Base-by-base conservation (phyloP, 2,888 invertebrate genomes). In the Colostygia pectinataria region DNA sequence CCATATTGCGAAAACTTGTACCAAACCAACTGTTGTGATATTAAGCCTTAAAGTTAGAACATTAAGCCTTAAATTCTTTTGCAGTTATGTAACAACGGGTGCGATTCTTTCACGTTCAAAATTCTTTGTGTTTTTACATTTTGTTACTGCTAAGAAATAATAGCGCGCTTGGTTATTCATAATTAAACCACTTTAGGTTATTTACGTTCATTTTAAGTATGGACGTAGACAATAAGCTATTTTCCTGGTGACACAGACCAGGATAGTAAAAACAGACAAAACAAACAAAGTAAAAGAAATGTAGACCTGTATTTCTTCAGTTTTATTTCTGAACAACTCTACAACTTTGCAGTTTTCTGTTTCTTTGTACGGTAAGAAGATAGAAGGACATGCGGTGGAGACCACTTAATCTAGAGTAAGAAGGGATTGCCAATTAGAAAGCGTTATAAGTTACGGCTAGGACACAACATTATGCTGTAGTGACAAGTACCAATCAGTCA, bases 1-100 rank as follows among this genome's bases (percentile, higher is more conserved):
- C 69, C 73, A 71, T 81, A 81, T 82, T 80, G 78, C 71, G 70
- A 74, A 79, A 83, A 81, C 74, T 82, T 78, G 68, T 61, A 63
- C 54, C 10, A 57, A 63, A 64, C 58, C 52, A 60, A 58, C 61
- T 62, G 66, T 62, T 68, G 57, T 68, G 45, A 73, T 67, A 77
- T 70, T 71, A 68, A 69, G 73, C 77, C 68, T 68, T 76, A 76
- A 65, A 15, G 12, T 45, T 20, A 46, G 37, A 57, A 55, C 48
- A 55, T 62, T 66, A 79, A 63, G 68, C 62, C 51, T 59, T 42
- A 65, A 55, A 59, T 65, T 74, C 44, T 29, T 34, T 37, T 46
- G 43, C 18, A 36, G 47, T 9, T 51, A 41, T 38, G 14, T 25
- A 57, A 49, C 45, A 55, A 41, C 50, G 48, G 50, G 50, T 51